phyloP scores from a whole-genome alignment of 2,113 vertebrate species.

The Takifugu bimaculatus region DNA sequence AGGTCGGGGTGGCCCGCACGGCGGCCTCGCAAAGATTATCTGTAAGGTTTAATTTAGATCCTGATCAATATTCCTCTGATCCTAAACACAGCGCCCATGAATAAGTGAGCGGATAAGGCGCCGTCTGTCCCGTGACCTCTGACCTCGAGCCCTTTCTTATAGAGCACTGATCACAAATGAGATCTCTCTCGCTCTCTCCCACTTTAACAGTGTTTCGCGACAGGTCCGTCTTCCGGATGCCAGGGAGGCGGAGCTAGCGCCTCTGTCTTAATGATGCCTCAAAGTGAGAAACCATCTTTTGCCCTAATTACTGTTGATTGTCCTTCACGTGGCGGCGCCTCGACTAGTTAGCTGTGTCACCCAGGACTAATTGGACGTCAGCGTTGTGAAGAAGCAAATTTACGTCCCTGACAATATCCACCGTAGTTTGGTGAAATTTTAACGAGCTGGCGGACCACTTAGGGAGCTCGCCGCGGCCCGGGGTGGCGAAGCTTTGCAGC shows the following conservation, averaged over 20 bases:
- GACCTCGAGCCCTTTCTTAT: too few species aligned
- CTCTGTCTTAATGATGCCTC: conserved; percentile 66
- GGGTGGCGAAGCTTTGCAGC: conserved; percentile 40
- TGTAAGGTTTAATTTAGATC: conserved; percentile 32
- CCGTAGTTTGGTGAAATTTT: conserved; percentile 67
- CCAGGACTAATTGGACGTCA: conserved; percentile 71
- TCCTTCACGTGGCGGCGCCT: conserved; percentile 66
- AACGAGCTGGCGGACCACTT: conserved; percentile 54
- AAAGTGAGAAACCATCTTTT: conserved; percentile 70
- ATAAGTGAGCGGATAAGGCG: conserved; percentile 6
- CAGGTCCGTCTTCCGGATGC: conserved; percentile 53
- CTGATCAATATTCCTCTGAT: conserved; percentile 16
- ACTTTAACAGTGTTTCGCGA: conserved; percentile 34
- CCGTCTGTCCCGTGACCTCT: too few species aligned
- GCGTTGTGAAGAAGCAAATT: conserved; percentile 11
- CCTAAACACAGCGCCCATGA: conserved; percentile 2
- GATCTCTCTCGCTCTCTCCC: background rate
- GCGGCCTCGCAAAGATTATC: conserved; percentile 34
- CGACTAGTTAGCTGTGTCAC: conserved; percentile 57
- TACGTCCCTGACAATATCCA: conserved; percentile 51
- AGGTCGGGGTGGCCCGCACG: conserved; percentile 23
- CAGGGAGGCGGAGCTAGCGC: conserved; percentile 48
- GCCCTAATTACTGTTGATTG: conserved; percentile 78
- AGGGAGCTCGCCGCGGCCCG: conserved; percentile 32
- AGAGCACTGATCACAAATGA: too few species aligned